Evolutionary conservation across 2,113 vertebrate species (phyloP).

Genomic region (Cyanocitta stelleri): DNA sequence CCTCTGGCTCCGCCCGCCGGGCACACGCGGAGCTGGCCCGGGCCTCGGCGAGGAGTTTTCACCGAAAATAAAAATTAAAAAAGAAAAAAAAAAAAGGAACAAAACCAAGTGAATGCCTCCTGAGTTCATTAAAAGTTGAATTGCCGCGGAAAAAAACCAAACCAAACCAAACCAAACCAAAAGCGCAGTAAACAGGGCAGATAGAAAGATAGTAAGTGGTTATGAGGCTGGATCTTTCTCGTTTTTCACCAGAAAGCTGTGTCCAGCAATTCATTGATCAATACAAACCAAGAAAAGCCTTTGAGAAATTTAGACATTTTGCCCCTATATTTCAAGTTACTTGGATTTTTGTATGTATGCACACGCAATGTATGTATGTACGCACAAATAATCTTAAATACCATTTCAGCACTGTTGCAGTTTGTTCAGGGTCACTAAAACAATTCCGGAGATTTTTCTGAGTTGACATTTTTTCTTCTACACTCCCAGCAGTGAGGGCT

Average conservation of each 20-base stretch:
- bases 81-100: no score
- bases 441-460: not conserved
- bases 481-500: not conserved
- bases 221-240: not conserved
- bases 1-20: not conserved
- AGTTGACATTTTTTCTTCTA: not conserved
- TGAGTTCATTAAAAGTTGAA: not conserved
- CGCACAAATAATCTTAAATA: not conserved
- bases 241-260: not conserved
- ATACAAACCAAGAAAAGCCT: not conserved
- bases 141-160: not conserved
- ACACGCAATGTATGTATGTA: no score
- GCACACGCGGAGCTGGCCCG: fast-evolving
- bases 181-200: not conserved
- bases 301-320: not conserved
- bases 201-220: not conserved
- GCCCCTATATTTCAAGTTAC: not conserved
- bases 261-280: not conserved
- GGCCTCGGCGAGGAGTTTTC: fast-evolving
- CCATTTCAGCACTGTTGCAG: not conserved
- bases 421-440: not conserved
- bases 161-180: not conserved
- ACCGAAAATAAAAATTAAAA: no score
- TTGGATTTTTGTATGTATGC: not conserved
- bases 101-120: not conserved